These are phyloP conservation scores for Bovichtus diacanthus DNA, from an alignment of 2,797 vertebrate genomes.

Conservation along the genomic window DNA sequence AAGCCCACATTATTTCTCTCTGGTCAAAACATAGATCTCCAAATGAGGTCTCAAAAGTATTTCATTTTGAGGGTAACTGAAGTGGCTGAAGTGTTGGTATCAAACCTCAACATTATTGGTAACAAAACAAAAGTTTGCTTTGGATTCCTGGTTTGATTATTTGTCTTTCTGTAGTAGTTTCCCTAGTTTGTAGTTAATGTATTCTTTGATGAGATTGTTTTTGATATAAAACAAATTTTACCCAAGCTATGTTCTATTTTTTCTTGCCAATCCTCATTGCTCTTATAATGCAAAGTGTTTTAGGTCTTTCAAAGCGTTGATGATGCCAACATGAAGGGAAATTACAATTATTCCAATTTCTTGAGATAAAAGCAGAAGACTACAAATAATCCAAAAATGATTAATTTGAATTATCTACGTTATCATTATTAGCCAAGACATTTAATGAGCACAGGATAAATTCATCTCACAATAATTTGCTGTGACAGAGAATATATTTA, in stretches of 20 bases:
- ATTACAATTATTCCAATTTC: background rate
- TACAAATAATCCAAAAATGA: no score
- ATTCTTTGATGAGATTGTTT: background rate
- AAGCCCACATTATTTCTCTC: background rate
- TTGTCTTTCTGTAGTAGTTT: background rate
- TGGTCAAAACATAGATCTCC: slow-evolving; percentile 5
- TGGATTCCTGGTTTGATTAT: background rate
- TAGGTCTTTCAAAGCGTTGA: no score
- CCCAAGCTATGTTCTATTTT: background rate
- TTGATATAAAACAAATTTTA: background rate
- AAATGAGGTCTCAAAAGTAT: slow-evolving; percentile 24
- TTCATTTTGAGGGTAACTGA: background rate
- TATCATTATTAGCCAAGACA: background rate
- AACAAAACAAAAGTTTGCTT: background rate
- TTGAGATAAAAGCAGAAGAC: background rate
- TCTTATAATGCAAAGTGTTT: no score
- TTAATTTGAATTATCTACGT: background rate
- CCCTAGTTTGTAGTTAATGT: background rate
- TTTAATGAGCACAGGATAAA: no score
- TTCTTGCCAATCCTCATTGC: background rate
- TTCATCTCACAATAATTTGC: background rate
- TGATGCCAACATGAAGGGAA: no score
- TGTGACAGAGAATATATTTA: no score
- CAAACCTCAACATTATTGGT: background rate
- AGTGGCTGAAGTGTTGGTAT: background rate